These are phyloP conservation scores for Verasper variegatus DNA, from an alignment of 2,113 vertebrate genomes.

Conservation along the genomic window DNA sequence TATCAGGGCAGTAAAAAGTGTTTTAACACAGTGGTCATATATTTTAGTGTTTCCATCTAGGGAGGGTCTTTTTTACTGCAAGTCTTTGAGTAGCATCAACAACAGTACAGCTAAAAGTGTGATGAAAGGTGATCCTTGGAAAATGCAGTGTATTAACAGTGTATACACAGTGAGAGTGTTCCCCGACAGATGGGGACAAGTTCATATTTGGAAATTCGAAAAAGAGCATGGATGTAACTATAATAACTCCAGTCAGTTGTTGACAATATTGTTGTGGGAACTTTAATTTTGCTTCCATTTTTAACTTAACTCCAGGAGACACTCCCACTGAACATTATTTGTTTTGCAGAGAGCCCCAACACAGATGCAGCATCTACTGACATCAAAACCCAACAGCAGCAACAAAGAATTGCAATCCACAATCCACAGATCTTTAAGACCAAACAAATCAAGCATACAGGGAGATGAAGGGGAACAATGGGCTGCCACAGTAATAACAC, in stretches of 20 bases:
- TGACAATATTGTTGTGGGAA: not conserved
- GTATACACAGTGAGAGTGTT: no score
- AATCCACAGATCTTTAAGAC: slow-evolving; percentile 51
- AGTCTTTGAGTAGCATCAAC: no score
- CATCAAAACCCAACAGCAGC: slow-evolving; percentile 48
- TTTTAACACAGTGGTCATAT: no score
- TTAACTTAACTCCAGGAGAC: slow-evolving; percentile 38
- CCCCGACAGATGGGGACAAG: no score
- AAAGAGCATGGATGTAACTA: not conserved
- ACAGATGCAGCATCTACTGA: slow-evolving; percentile 24
- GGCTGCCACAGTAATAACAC: slow-evolving; percentile 40
- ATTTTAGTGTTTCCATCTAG: no score
- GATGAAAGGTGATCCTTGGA: no score
- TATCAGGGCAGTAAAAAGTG: no score
- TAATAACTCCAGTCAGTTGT: not conserved
- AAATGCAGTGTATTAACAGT: no score
- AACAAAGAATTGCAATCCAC: slow-evolving; percentile 52
- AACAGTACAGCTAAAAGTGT: no score
- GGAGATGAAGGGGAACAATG: slow-evolving; percentile 63
- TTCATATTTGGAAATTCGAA: not conserved
- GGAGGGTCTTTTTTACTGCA: no score
- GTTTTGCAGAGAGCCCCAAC: slow-evolving; percentile 24
- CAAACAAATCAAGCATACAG: slow-evolving; percentile 48
- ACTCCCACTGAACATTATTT: slow-evolving; percentile 50
- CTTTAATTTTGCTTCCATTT: slow-evolving; percentile 31